phyloP scores from a whole-genome alignment of 2,888 invertebrate genomes.

The Polia nebulosa region DNA sequence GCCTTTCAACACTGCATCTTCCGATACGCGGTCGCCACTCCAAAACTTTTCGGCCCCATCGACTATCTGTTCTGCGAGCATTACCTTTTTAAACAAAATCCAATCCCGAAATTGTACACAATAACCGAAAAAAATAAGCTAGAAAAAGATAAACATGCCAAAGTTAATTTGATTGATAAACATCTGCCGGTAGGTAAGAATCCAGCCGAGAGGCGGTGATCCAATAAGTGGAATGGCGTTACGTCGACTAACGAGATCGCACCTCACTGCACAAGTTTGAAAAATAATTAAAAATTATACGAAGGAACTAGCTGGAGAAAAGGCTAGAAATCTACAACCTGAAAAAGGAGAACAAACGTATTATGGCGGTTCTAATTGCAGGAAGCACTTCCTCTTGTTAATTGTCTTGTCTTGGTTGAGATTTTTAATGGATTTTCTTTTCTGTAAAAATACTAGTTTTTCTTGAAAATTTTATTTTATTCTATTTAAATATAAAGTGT shows the following conservation, averaged over 20 bases:
- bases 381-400: neutral
- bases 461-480: neutral
- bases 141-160: slow-evolving; percentile 35
- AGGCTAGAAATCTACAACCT: slow-evolving; percentile 6
- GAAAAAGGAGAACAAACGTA: slow-evolving; percentile 19
- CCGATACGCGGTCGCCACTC: too few relatives aligned
- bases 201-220: slow-evolving; percentile 63
- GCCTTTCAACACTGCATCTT: too few relatives aligned
- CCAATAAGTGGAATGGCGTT: slow-evolving; percentile 70
- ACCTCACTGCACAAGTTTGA: slow-evolving; percentile 56
- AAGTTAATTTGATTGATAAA: slow-evolving; percentile 52
- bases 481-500: neutral
- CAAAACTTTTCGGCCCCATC: too few relatives aligned
- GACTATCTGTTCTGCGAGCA: too few relatives aligned
- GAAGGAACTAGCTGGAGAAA: slow-evolving; percentile 14
- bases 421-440: neutral
- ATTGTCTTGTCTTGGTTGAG: slow-evolving; percentile 13
- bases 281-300: slow-evolving; percentile 66
- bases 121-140: neutral
- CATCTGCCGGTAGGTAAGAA: slow-evolving; percentile 49
- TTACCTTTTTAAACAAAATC: neutral
- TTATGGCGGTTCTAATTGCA: slow-evolving; percentile 23
- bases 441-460: neutral
- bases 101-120: neutral
- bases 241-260: slow-evolving; percentile 64